These are phyloP conservation scores for Megathymus violae DNA, from an alignment of 1,140 invertebrate genomes.

Conservation along the genomic window DNA sequence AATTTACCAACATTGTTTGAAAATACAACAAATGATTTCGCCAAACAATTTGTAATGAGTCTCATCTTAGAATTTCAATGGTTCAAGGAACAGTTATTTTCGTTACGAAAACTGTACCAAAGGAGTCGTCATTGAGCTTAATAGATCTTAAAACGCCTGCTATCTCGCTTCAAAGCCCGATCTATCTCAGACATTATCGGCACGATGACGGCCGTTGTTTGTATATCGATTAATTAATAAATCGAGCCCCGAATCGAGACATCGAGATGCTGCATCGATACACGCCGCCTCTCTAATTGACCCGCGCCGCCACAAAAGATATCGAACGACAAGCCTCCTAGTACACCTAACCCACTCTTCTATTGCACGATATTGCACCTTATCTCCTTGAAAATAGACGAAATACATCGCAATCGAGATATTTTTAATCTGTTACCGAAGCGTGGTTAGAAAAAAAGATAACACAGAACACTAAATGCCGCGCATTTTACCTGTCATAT, in stretches of 20 bases:
- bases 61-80: slow-evolving; percentile 14
- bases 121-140: slow-evolving; percentile 32
- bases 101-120: slow-evolving; percentile 15
- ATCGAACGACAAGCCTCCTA: slow-evolving; percentile 54
- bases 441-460: slow-evolving; percentile 57
- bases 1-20: too few species aligned
- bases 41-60: slow-evolving; percentile 17
- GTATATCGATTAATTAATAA: slow-evolving; percentile 83
- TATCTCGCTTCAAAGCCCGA: slow-evolving; percentile 41
- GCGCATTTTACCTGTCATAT: slow-evolving; percentile 81
- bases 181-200: slow-evolving; percentile 67
- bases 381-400: slow-evolving; percentile 28
- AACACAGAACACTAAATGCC: slow-evolving; percentile 74
- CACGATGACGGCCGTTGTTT: slow-evolving; percentile 78
- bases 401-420: not conserved
- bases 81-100: slow-evolving; percentile 26
- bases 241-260: slow-evolving; percentile 71
- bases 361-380: slow-evolving; percentile 34
- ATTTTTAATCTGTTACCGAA: slow-evolving; percentile 24
- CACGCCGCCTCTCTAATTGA: slow-evolving; percentile 79
- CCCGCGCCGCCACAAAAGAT: slow-evolving; percentile 76
- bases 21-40: not conserved
- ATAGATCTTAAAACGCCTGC: slow-evolving; percentile 33
- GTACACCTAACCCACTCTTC: slow-evolving; percentile 4
- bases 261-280: slow-evolving; percentile 73